Evolutionary conservation across 2,888 invertebrate genomes (phyloP), one percentile per base, ranked within the genome.

Genomic region (Aphrophora alni): DNA sequence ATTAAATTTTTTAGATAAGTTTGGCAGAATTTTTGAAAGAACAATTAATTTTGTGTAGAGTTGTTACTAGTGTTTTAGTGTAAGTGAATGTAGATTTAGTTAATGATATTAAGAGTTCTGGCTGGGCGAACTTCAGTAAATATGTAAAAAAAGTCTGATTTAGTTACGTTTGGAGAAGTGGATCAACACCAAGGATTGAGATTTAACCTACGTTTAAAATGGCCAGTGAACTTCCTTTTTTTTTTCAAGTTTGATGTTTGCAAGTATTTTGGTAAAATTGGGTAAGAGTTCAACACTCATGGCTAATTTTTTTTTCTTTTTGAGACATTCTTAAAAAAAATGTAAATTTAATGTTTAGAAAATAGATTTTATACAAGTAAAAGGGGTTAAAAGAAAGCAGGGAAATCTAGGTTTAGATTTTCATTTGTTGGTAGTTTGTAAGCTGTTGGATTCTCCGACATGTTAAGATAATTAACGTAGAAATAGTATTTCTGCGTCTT

Each of bases 41-140:
- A 51, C 51, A 59, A 78, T 71, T 78, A 51, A 71, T 78, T 21
- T 44, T 38, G 72, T 59, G 21, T 79, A 79, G 78, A 74, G 21
- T 74, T 59, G 78, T 79, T 51, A 24, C 44, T 75, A 75, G 75
- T 75, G 33, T 33, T 25, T 75, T 25, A 75, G 25, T 17, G 12
- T 75, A 51, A 51, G 75, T 51, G 75, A 21, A 21, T 21, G 4
- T 59, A 59, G 59, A 2, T 21, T 75, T 26, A 75, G 26, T 75
- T 14, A 24, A 25, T 51, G 73, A 79, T 44, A 74, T 73, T 74
- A 70, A 51, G 59, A 28, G 78, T 71, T 71, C 71, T 26, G 51
- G 38, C 33, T 59, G 71, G 71, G 33, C 70, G 38, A 27, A 44
- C 4, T 5, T 24, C n/a, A n/a, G n/a, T n/a, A n/a, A n/a, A n/a